Percentiles rank a stretch among this genome's conserved stretches.
Conservation (phyloP, 2,797 vertebrate species). For the Glyptemys insculpta region DNA sequence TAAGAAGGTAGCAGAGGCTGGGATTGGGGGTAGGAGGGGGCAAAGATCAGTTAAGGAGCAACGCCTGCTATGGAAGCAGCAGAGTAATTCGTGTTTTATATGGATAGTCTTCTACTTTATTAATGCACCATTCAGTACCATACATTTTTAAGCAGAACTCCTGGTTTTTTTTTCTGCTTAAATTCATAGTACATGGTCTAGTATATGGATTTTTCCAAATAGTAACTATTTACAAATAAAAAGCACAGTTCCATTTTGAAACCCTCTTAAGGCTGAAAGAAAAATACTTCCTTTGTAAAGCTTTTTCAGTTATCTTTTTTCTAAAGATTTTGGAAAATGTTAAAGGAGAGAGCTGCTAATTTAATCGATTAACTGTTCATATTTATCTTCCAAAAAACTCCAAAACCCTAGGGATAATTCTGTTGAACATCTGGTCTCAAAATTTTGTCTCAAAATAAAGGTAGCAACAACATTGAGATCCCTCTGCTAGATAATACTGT, state of each 20-base stretch:
- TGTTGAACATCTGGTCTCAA: background rate
- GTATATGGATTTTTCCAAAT: background rate
- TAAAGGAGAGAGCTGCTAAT: background rate
- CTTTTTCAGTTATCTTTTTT: background rate
- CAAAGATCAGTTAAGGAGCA: background rate
- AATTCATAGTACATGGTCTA: background rate
- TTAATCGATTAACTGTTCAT: too few relatives aligned
- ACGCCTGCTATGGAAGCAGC: background rate
- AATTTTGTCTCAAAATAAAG: background rate
- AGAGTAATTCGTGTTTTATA: background rate
- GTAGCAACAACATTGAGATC: background rate
- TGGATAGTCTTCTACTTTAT: accelerated
- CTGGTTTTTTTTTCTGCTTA: background rate
- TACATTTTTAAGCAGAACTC: background rate
- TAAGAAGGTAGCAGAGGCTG: background rate
- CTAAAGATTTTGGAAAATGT: background rate
- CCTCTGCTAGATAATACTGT: accelerated
- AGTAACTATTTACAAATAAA: background rate
- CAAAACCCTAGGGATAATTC: background rate
- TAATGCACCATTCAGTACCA: background rate
- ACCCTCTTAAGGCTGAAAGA: background rate
- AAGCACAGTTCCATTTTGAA: background rate
- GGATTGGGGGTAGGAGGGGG: background rate
- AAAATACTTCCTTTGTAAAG: background rate
- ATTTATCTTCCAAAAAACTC: background rate